These are phyloP conservation scores for Crotalus horridus DNA, from an alignment of 2,113 vertebrate genomes.

Conservation along the genomic window DNA sequence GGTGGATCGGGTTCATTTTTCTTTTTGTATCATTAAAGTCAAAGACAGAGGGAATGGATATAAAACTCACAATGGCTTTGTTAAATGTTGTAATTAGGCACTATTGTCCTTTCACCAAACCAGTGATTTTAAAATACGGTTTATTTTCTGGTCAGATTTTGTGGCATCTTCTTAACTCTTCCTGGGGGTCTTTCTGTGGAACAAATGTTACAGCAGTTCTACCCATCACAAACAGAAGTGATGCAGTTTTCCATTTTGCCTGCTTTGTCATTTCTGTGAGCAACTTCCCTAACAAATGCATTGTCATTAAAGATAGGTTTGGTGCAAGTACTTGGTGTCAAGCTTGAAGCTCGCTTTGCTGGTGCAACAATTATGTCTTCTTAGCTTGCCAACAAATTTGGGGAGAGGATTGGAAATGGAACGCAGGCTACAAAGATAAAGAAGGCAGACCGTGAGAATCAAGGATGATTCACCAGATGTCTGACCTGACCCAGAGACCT, in stretches of 20 bases:
- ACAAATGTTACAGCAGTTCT: background rate
- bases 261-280: background rate
- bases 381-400: too few relatives aligned
- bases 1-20: background rate
- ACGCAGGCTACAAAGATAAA: too few relatives aligned
- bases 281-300: background rate
- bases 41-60: background rate
- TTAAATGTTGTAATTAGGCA: background rate
- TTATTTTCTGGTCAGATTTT: background rate
- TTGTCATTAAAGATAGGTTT: background rate
- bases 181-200: background rate
- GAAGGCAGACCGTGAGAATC: too few relatives aligned
- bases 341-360: too few relatives aligned
- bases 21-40: background rate
- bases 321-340: background rate
- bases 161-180: background rate
- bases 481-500: too few relatives aligned
- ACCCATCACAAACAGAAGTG: background rate
- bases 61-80: background rate
- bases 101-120: background rate
- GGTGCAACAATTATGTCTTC: too few relatives aligned
- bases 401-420: too few relatives aligned
- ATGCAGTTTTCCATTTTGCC: background rate
- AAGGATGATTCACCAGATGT: too few relatives aligned
- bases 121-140: background rate